These are phyloP conservation scores for Phataginus tricuspis DNA, from an alignment of 2,797 vertebrate species.

Conservation along the genomic window DNA sequence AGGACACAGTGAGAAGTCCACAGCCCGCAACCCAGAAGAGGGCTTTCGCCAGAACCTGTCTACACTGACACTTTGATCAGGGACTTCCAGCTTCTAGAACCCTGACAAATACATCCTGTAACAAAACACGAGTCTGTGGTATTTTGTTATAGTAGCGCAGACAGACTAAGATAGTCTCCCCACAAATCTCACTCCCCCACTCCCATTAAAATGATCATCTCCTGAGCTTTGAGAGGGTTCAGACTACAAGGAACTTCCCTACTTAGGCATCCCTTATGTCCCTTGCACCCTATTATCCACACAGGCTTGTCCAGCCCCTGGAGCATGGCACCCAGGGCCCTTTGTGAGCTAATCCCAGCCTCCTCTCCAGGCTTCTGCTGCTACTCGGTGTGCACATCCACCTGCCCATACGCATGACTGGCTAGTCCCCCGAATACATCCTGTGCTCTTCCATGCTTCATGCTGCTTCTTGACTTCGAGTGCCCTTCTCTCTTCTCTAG, in stretches of 20 bases:
- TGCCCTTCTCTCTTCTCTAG: neutral
- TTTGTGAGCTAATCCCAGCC: neutral
- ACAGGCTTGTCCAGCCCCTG: neutral
- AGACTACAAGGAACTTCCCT: neutral
- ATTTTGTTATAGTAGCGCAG: neutral
- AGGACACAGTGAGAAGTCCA: neutral
- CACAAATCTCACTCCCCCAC: neutral
- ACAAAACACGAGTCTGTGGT: neutral
- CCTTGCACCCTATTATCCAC: neutral
- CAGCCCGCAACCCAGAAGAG: neutral
- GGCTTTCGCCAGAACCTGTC: neutral
- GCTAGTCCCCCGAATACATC: fast-evolving
- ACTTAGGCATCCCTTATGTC: neutral
- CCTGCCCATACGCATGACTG: neutral
- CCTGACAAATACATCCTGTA: neutral
- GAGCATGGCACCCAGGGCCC: fast-evolving
- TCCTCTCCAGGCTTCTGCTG: neutral
- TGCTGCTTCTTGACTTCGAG: neutral
- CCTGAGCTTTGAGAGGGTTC: neutral
- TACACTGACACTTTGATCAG: neutral
- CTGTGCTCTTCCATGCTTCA: neutral
- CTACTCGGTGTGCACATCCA: neutral
- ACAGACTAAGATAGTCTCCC: neutral
- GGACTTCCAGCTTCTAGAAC: neutral
- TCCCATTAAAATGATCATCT: neutral